A percentile compares a stretch with the other conserved stretches of the same genome.
phyloP scores from a whole-genome alignment of 2,888 invertebrate genomes.

The Lasioglossum pauxillum region DNA sequence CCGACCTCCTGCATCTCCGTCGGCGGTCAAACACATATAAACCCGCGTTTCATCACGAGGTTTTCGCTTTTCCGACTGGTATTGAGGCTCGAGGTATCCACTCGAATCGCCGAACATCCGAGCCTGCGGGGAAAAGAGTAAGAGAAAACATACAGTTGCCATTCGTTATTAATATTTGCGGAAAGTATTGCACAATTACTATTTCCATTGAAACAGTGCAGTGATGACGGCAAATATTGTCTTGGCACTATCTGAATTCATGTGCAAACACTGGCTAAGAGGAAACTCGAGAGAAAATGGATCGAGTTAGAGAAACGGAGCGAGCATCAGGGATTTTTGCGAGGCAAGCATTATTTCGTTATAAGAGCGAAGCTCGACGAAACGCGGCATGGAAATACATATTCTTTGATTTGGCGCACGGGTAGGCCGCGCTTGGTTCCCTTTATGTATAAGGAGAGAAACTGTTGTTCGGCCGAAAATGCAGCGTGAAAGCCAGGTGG shows the following conservation, averaged over 20 bases:
- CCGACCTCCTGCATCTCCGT: not conserved
- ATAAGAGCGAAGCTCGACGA: not conserved
- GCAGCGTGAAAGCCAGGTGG: slow-evolving; percentile 77
- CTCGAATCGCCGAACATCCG: not conserved
- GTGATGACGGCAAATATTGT: not conserved
- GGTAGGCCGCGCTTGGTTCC: not conserved
- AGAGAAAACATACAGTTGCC: not conserved
- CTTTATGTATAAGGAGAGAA: slow-evolving; percentile 41
- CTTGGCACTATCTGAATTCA: not conserved
- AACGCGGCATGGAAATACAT: not conserved
- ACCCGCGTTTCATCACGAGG: not conserved
- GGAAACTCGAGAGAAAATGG: not conserved
- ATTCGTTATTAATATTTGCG: not conserved
- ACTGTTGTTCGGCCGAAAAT: slow-evolving; percentile 55
- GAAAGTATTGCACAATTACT: not conserved
- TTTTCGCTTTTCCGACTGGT: not conserved
- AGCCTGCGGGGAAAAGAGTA: not conserved
- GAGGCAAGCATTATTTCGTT: not conserved
- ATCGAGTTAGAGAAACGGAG: not conserved
- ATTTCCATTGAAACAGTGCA: not conserved
- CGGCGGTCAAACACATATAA: slow-evolving; percentile 29
- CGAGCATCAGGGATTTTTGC: not conserved
- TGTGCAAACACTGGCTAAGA: not conserved
- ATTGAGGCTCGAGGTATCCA: not conserved
- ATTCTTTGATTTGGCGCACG: slow-evolving; percentile 7